Evolutionary conservation across 2,113 vertebrate genomes (phyloP).

Genomic region (Neodon shergylaensis): DNA sequence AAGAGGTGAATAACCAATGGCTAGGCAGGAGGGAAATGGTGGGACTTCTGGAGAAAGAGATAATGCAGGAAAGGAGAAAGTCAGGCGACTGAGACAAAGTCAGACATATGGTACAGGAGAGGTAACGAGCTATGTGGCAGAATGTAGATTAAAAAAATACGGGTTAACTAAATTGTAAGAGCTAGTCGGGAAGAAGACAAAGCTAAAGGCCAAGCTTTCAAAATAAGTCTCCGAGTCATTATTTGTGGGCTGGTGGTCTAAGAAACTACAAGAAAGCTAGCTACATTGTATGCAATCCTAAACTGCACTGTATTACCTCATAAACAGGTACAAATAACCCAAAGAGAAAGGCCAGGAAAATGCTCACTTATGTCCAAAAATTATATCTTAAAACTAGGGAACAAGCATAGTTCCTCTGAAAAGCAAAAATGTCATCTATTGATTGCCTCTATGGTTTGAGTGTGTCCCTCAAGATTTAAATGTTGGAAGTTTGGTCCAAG

Average conservation of each 20-base stretch:
- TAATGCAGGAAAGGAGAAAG: background rate
- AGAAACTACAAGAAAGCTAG: background rate
- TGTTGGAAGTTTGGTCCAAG: background rate
- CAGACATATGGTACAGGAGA: background rate
- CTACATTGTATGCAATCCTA: background rate
- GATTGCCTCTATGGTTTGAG: background rate
- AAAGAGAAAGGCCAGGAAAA: constrained; percentile 1
- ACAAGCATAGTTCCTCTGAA: background rate
- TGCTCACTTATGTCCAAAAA: background rate
- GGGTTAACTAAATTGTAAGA: background rate
- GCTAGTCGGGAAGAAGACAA: background rate
- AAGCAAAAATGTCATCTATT: background rate
- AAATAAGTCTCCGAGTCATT: background rate
- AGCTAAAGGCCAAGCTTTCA: background rate
- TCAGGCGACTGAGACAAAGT: background rate
- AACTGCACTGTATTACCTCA: background rate
- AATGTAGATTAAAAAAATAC: background rate
- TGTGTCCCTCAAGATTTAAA: background rate
- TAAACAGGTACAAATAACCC: constrained; percentile 5
- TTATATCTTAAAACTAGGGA: background rate
- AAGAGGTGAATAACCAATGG: background rate
- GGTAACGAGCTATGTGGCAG: background rate
- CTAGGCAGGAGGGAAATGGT: background rate
- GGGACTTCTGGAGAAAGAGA: background rate
- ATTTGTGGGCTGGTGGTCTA: background rate